Percentiles rank a stretch among this genome's conserved stretches.
Evolutionary conservation across 2,888 invertebrate genomes (phyloP).

Genomic region (Fragum fragum): DNA sequence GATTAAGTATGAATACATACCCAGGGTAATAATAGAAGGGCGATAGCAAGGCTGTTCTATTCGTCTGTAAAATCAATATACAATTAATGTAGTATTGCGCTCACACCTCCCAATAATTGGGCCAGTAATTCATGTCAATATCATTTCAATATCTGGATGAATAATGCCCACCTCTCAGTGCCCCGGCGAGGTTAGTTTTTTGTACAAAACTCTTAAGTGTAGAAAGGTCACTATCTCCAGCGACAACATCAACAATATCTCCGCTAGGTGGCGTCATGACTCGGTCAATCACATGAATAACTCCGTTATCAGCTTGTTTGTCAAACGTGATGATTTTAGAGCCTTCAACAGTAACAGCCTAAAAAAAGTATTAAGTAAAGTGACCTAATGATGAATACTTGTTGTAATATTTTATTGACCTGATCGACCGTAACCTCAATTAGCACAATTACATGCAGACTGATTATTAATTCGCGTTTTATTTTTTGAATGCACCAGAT

Average conservation of each 20-base stretch:
- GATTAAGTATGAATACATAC: no score
- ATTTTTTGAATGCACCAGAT: neutral
- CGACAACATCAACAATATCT: slow-evolving; percentile 68
- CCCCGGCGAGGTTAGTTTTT: slow-evolving; percentile 60
- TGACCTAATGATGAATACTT: neutral
- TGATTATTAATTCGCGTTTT: neutral
- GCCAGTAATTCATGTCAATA: neutral
- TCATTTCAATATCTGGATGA: neutral
- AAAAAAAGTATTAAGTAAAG: neutral
- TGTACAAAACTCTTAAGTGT: slow-evolving; percentile 65
- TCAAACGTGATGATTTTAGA: slow-evolving; percentile 64
- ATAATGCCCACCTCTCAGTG: slow-evolving; percentile 51
- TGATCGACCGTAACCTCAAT: no score
- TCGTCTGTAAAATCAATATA: neutral
- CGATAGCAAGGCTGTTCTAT: no score
- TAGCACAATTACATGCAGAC: neutral
- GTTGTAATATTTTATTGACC: no score
- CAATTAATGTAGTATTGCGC: neutral
- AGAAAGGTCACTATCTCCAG: slow-evolving; percentile 63
- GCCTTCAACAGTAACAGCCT: slow-evolving; percentile 66
- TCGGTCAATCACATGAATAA: slow-evolving; percentile 70
- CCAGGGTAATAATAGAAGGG: no score
- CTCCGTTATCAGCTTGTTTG: slow-evolving; percentile 67
- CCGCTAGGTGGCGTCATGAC: slow-evolving; percentile 74
- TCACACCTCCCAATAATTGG: neutral